These are phyloP conservation scores for Ophion ellenae DNA, from an alignment of 2,888 invertebrate genomes.

Conservation along the genomic window DNA sequence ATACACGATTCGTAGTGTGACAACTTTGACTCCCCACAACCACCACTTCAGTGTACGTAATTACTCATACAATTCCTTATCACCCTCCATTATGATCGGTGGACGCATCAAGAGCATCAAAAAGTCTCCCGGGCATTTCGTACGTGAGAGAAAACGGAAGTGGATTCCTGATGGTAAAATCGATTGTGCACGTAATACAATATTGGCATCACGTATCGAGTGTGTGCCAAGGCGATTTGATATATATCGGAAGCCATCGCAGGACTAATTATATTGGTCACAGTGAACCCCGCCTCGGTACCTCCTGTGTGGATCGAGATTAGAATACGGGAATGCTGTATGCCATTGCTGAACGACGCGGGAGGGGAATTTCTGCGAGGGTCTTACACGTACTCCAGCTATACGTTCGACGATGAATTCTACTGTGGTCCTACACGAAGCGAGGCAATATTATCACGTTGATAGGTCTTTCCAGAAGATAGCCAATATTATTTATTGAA, in stretches of 20 bases:
- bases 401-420: not conserved
- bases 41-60: too few relatives aligned
- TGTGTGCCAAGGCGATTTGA: slow-evolving; percentile 36
- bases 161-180: not conserved
- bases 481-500: slow-evolving; percentile 39
- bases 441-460: slow-evolving; percentile 55
- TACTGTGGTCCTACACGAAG: slow-evolving; percentile 1
- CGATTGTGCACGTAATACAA: slow-evolving; percentile 48
- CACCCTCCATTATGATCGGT: too few relatives aligned
- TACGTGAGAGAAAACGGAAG: not conserved
- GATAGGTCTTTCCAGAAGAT: slow-evolving; percentile 36
- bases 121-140: not conserved
- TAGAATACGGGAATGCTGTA: slow-evolving; percentile 54
- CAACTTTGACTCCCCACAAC: too few relatives aligned
- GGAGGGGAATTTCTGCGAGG: slow-evolving; percentile 28
- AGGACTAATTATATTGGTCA: slow-evolving; percentile 61
- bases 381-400: slow-evolving; percentile 5
- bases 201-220: slow-evolving; percentile 58
- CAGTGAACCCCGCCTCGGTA: slow-evolving; percentile 34
- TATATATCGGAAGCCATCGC: slow-evolving; percentile 43
- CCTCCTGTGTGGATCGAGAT: slow-evolving; percentile 53
- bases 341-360: slow-evolving; percentile 29
- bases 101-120: too few relatives aligned
- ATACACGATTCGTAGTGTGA: too few relatives aligned
- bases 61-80: too few relatives aligned